Evolutionary conservation across 2,113 vertebrate species (phyloP).

Genomic region (Phoenicopterus ruber): DNA sequence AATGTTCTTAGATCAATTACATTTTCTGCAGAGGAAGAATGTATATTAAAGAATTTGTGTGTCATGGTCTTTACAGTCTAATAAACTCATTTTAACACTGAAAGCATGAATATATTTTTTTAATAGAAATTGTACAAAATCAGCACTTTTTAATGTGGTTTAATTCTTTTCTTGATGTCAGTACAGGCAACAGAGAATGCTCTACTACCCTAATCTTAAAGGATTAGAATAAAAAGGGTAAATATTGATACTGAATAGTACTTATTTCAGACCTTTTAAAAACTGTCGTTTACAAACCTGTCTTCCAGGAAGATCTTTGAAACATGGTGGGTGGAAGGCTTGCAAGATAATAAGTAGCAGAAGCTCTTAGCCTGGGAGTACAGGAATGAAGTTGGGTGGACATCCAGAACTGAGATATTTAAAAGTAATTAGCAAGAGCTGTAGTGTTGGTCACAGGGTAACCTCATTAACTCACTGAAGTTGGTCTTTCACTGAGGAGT

Average conservation of each 20-base stretch:
- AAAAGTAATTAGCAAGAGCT: neutral
- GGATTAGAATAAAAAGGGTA: neutral
- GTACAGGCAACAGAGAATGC: neutral
- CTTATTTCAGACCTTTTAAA: neutral
- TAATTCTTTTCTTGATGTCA: neutral
- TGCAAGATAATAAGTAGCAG: neutral
- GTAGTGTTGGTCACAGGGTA: neutral
- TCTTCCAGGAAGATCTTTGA: neutral
- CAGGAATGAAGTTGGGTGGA: neutral
- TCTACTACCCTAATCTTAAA: neutral
- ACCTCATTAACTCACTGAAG: neutral
- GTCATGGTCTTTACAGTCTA: neutral
- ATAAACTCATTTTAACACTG: neutral
- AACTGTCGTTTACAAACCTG: neutral
- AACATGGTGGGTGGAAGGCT: neutral
- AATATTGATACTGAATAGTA: neutral
- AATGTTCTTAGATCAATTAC: neutral
- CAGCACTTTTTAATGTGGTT: neutral
- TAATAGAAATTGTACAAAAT: neutral
- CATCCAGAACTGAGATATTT: neutral
- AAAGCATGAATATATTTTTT: neutral
- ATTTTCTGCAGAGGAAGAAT: neutral
- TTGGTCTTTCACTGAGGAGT: neutral
- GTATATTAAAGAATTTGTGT: neutral
- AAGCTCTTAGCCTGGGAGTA: neutral